Evolutionary conservation across 2,888 invertebrate genomes (phyloP).

Genomic region (Caenorhabditis panamensis): DNA sequence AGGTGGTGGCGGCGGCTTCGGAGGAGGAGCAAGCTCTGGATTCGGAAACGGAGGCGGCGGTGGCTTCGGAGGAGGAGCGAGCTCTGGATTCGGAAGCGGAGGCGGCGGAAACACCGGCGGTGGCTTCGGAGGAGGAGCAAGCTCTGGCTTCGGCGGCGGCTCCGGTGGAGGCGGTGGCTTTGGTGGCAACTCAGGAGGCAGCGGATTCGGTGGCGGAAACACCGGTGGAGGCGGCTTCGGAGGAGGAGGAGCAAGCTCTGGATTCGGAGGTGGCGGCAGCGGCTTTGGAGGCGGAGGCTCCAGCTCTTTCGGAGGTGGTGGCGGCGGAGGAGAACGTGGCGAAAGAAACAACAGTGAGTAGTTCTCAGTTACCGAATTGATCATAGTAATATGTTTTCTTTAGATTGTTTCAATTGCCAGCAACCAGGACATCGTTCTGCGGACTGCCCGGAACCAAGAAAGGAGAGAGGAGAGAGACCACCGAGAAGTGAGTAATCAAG

Average conservation of each 20-base stretch:
- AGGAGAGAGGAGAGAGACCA: constrained; percentile 15
- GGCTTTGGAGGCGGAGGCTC: constrained; percentile 18
- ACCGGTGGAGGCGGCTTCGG: constrained; percentile 16
- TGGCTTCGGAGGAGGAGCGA: no score
- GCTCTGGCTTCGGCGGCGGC: no score
- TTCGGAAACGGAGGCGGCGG: no score
- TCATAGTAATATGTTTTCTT: constrained; percentile 4
- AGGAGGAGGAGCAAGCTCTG: constrained; percentile 22
- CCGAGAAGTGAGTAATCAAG: no score
- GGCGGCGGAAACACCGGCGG: not conserved
- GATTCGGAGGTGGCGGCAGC: no score
- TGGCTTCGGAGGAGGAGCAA: constrained; percentile 53
- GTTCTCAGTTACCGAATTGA: no score
- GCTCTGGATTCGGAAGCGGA: constrained; percentile 4
- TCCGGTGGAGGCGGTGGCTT: no score
- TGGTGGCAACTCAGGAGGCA: no score
- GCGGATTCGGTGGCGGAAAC: constrained; percentile 34
- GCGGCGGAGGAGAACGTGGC: constrained; percentile 30
- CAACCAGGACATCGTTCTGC: constrained; percentile 27
- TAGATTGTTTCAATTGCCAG: constrained; percentile 51
- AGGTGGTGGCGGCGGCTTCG: no score
- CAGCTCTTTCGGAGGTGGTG: no score
- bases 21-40: no score
- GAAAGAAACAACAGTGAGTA: constrained; percentile 37
- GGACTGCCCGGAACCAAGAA: constrained; percentile 49